Percentiles rank a stretch among this genome's conserved stretches.
These are phyloP conservation scores for Acanthurus tractus DNA, from an alignment of 2,797 vertebrate genomes.

Conservation along the genomic window DNA sequence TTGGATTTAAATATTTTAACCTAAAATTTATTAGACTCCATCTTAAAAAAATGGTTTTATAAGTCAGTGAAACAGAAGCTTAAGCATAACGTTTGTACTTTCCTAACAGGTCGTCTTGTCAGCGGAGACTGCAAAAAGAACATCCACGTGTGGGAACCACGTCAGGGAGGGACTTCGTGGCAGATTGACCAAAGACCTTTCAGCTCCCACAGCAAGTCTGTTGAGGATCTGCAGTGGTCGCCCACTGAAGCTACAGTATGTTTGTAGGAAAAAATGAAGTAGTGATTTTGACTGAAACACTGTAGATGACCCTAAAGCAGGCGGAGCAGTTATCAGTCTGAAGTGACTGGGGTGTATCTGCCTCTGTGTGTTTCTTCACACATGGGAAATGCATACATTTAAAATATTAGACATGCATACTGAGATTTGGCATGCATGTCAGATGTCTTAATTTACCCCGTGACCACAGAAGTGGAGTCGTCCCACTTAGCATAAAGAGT, in stretches of 20 bases:
- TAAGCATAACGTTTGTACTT: not conserved
- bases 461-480: not conserved
- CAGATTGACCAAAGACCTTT: constrained; percentile 93
- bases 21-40: not conserved
- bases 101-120: constrained; percentile 88
- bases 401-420: not conserved
- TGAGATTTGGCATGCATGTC: constrained; percentile 8
- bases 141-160: constrained; percentile 94
- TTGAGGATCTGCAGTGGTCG: constrained; percentile 96
- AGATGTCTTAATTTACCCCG: not conserved
- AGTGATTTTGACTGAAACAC: not conserved
- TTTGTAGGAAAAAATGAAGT: constrained; percentile 2
- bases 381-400: not conserved
- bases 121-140: constrained; percentile 94
- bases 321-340: not conserved
- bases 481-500: not conserved
- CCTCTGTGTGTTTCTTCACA: not conserved
- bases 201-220: constrained; percentile 90
- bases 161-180: constrained; percentile 89
- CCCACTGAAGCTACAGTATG: constrained; percentile 92
- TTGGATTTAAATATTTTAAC: not conserved
- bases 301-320: not conserved
- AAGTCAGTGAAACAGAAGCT: not conserved
- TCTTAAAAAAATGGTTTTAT: not conserved
- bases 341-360: not conserved